Conservation (phyloP, 2,113 vertebrate species). For the Pteruthius melanotis region DNA sequence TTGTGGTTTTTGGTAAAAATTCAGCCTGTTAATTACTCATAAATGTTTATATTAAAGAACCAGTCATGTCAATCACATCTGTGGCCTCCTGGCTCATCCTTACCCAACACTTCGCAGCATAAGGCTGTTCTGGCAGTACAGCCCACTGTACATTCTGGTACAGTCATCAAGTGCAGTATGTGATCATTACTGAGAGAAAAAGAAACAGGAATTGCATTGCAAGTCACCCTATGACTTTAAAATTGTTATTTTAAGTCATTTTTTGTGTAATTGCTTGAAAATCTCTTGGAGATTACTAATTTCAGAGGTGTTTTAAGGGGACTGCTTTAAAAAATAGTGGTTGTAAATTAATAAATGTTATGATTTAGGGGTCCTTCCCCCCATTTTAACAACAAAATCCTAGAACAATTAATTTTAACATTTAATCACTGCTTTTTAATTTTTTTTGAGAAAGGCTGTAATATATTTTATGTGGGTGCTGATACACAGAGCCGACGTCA, state of each 20-base stretch:
- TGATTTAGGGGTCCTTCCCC: background rate
- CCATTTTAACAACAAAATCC: background rate
- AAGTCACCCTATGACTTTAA: background rate
- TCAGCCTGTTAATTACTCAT: background rate
- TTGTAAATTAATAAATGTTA: background rate
- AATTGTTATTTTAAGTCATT: background rate
- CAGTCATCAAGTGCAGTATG: background rate
- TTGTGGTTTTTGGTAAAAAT: background rate
- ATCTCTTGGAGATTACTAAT: background rate
- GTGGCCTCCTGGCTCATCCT: background rate
- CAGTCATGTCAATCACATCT: background rate
- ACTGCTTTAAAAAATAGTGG: background rate
- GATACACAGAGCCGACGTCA: background rate
- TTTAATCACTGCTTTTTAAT: background rate
- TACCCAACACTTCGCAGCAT: background rate
- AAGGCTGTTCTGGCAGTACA: background rate
- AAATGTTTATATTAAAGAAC: background rate
- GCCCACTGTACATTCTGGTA: background rate
- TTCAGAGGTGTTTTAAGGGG: background rate
- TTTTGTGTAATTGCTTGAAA: background rate
- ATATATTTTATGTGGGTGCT: background rate
- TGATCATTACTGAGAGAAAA: background rate
- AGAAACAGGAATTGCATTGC: background rate
- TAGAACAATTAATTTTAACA: background rate
- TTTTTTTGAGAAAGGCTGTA: background rate